Evolutionary conservation across 2,113 vertebrate genomes (phyloP).

Genomic region (Agapornis roseicollis): DNA sequence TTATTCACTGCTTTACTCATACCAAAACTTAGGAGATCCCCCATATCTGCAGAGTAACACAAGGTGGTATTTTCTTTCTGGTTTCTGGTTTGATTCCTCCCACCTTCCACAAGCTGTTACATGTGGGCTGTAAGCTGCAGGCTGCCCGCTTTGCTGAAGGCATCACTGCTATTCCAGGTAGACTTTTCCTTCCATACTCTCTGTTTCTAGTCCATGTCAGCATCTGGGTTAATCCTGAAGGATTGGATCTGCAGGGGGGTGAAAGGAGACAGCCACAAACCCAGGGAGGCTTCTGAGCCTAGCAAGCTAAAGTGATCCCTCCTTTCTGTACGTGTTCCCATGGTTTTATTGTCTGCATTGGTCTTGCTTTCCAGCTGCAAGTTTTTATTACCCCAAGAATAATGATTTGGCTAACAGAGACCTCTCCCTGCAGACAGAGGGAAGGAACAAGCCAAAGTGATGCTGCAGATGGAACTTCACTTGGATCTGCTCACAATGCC

Average conservation of each 20-base stretch:
- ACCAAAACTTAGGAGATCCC: neutral
- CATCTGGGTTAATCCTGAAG: neutral
- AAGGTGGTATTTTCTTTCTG: neutral
- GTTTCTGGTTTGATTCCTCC: neutral
- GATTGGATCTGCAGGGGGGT: neutral
- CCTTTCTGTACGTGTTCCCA: neutral
- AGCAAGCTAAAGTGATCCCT: neutral
- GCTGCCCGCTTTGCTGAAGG: neutral
- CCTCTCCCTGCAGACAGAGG: slow-evolving; percentile 14
- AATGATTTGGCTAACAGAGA: slow-evolving; percentile 20
- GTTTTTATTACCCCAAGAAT: slow-evolving; percentile 52
- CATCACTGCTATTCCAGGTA: neutral
- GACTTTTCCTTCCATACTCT: neutral
- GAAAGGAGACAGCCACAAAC: neutral
- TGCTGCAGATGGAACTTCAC: neutral
- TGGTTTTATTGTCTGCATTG: slow-evolving; percentile 23
- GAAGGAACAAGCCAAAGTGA: neutral
- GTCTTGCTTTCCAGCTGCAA: slow-evolving; percentile 49
- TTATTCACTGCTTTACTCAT: neutral
- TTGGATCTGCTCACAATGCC: neutral
- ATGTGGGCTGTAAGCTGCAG: neutral
- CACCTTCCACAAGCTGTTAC: neutral
- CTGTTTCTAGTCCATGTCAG: neutral
- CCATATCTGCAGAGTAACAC: neutral
- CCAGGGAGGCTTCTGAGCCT: neutral